phyloP scores from a whole-genome alignment of 2,888 invertebrate species.

The Ectemnius continuus region DNA sequence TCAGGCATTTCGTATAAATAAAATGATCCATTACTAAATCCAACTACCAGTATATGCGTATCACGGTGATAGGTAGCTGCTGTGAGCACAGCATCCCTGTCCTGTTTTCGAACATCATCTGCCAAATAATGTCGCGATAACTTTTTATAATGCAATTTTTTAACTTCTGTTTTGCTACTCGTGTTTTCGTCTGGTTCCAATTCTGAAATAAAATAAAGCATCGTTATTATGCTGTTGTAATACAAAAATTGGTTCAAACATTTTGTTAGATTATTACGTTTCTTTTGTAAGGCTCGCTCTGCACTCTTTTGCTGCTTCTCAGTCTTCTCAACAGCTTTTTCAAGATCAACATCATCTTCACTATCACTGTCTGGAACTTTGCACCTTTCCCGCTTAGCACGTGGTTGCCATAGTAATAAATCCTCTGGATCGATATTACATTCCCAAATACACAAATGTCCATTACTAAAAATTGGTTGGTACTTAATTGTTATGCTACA shows the following conservation, averaged over 20 bases:
- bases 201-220: slow-evolving; percentile 20
- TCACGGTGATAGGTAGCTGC: slow-evolving; percentile 90
- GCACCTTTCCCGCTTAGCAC: slow-evolving; percentile 71
- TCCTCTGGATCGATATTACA: slow-evolving; percentile 87
- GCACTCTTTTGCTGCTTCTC: slow-evolving; percentile 72
- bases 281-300: slow-evolving; percentile 31
- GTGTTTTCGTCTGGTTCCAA: slow-evolving; percentile 45
- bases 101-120: slow-evolving; percentile 83
- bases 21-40: slow-evolving; percentile 94
- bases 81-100: slow-evolving; percentile 84
- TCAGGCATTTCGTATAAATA: slow-evolving; percentile 96
- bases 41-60: slow-evolving; percentile 90
- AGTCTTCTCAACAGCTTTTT: slow-evolving; percentile 81
- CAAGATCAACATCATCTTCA: slow-evolving; percentile 84
- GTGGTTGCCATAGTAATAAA: slow-evolving; percentile 80
- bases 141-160: slow-evolving; percentile 83
- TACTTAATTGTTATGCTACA: neutral
- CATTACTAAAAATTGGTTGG: slow-evolving; percentile 81
- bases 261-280: slow-evolving; percentile 25
- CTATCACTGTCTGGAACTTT: slow-evolving; percentile 62
- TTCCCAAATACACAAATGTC: slow-evolving; percentile 92
- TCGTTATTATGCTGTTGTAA: neutral
- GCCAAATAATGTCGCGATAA: slow-evolving; percentile 87
- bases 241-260: too few relatives aligned
- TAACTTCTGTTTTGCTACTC: slow-evolving; percentile 53